Conservation (phyloP, 2,113 vertebrate species). For the Python bivittatus region DNA sequence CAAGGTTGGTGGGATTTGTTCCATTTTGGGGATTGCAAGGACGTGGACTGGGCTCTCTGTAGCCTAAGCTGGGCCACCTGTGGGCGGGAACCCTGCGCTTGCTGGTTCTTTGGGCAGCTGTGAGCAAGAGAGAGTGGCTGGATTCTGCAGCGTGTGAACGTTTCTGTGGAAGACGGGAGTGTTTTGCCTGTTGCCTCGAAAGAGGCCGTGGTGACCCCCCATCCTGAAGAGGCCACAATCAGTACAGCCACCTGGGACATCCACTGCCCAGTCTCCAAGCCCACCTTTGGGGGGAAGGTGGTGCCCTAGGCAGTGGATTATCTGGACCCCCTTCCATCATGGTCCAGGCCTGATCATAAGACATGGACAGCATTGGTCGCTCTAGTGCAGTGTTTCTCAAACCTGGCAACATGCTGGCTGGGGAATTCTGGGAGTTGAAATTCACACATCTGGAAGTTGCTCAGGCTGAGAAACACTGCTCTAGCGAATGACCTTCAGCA, state of each 20-base stretch:
- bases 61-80: neutral
- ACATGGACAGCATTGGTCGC: neutral
- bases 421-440: neutral
- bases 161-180: neutral
- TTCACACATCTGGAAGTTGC: neutral
- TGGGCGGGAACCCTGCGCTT: neutral
- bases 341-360: neutral
- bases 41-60: neutral
- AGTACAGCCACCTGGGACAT: neutral
- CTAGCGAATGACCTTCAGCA: no score
- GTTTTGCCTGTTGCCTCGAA: neutral
- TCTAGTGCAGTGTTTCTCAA: neutral
- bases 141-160: neutral
- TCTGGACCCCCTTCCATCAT: neutral
- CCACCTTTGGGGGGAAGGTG: neutral
- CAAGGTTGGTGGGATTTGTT: neutral
- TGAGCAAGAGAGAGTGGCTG: neutral
- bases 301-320: neutral
- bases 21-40: neutral
- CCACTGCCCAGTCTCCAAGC: neutral
- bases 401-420: neutral
- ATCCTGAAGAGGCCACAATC: no score
- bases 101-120: neutral
- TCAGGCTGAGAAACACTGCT: neutral
- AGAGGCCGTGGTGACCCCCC: no score